phyloP scores from a whole-genome alignment of 2,113 vertebrate genomes.

The Podocnemis expansa region DNA sequence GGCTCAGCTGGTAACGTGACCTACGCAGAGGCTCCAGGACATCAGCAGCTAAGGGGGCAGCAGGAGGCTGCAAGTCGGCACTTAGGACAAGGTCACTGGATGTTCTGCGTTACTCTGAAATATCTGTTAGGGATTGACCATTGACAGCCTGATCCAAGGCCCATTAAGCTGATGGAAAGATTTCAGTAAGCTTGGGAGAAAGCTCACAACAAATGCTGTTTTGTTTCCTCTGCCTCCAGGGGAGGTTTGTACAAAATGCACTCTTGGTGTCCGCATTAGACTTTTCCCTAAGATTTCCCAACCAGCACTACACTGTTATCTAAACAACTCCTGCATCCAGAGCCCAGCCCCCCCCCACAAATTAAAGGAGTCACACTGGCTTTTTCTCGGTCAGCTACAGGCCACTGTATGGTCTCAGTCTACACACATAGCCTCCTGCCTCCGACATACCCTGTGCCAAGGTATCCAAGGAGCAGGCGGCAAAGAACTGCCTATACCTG shows the following conservation, averaged over 20 bases:
- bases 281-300: neutral
- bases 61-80: neutral
- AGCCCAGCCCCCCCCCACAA: neutral
- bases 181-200: too few relatives aligned
- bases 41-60: neutral
- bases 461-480: neutral
- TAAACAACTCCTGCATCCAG: neutral
- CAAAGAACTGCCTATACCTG: neutral
- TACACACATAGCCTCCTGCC: neutral
- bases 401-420: neutral
- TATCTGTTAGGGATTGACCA: neutral
- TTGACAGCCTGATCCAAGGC: neutral
- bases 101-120: neutral
- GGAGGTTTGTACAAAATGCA: neutral
- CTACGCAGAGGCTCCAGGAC: neutral
- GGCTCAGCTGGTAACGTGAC: neutral
- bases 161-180: neutral
- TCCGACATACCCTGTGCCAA: neutral
- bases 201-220: neutral
- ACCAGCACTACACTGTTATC: neutral
- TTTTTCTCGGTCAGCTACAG: neutral
- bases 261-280: neutral
- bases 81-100: neutral
- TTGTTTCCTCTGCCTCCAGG: neutral
- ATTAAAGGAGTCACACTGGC: neutral